phyloP scores from a whole-genome alignment of 1,140 invertebrate species.

The Drosophila funebris region DNA sequence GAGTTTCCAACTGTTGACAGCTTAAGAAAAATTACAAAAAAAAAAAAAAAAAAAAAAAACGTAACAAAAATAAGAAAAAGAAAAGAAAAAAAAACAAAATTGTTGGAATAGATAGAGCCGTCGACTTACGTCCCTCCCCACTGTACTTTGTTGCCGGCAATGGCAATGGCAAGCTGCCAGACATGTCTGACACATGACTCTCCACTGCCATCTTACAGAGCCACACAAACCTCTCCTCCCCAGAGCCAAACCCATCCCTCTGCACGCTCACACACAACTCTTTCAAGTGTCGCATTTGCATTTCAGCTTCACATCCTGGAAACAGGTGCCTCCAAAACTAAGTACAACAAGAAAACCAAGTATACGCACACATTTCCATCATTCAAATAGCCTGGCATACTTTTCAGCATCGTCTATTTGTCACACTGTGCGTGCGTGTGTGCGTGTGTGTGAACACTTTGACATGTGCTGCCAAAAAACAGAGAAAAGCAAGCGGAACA shows the following conservation, averaged over 20 bases:
- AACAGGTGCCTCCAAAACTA: conserved; percentile 8
- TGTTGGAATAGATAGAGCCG: conserved; percentile 7
- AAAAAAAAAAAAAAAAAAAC: background rate
- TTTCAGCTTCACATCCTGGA: conserved; percentile 11
- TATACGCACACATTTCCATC: conserved; percentile 14
- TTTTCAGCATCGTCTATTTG: conserved; percentile 30
- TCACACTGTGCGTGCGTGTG: background rate
- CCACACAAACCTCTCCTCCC: background rate
- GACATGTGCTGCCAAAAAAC: background rate
- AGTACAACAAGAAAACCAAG: background rate
- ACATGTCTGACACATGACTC: conserved; percentile 40
- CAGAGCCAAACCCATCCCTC: background rate
- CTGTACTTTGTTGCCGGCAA: background rate
- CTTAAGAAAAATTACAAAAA: background rate
- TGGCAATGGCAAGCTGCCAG: conserved; percentile 38
- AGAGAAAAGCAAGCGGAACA: background rate
- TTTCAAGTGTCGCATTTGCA: conserved; percentile 35
- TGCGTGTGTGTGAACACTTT: conserved; percentile 2
- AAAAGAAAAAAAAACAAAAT: background rate
- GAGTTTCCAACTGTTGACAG: conserved; percentile 10
- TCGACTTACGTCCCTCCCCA: background rate
- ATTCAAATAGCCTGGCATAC: conserved; percentile 54
- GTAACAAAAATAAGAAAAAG: background rate
- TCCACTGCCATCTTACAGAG: background rate
- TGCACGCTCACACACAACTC: background rate